Evolutionary conservation across 2,797 vertebrate species (phyloP).

Genomic region (Argentina silus): DNA sequence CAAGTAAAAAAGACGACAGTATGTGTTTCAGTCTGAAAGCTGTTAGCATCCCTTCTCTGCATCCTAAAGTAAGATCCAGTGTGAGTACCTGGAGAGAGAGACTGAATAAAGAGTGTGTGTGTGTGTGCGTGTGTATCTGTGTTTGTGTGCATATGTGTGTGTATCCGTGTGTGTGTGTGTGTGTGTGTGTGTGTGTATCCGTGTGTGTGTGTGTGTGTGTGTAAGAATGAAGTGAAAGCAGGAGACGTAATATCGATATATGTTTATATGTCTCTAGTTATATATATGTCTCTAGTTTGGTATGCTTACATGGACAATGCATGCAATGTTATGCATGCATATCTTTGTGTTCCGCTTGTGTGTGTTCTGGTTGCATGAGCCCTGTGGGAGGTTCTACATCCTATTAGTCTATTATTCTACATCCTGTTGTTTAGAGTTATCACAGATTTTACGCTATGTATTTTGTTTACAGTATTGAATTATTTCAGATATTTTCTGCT

Average conservation of each 20-base stretch:
- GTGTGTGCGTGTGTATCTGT: neutral
- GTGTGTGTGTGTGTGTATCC: neutral
- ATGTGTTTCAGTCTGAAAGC: too few relatives aligned
- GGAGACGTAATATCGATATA: conserved; percentile 11
- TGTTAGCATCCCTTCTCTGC: conserved; percentile 26
- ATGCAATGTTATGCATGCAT: conserved; percentile 11
- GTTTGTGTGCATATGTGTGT: neutral
- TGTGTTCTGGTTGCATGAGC: neutral
- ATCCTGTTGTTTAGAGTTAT: neutral
- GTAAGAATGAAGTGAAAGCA: conserved; percentile 25
- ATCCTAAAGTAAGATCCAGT: too few relatives aligned
- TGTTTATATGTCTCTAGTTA: conserved; percentile 44
- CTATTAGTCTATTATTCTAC: neutral
- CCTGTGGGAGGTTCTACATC: neutral
- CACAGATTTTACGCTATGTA: conserved; percentile 4
- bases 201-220: neutral
- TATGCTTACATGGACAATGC: conserved; percentile 32
- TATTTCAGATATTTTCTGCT: neutral
- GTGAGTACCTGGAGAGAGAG: too few relatives aligned
- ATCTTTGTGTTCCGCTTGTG: conserved; percentile 7
- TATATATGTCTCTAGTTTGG: conserved; percentile 19
- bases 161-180: neutral
- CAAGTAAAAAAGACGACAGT: too few relatives aligned
- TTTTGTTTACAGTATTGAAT: conserved; percentile 8
- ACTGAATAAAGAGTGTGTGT: too few relatives aligned